A percentile compares a stretch with the other conserved stretches of the same genome.
These are phyloP conservation scores for Polyommatus iphigenia DNA, from an alignment of 2,888 invertebrate species.

Conservation along the genomic window DNA sequence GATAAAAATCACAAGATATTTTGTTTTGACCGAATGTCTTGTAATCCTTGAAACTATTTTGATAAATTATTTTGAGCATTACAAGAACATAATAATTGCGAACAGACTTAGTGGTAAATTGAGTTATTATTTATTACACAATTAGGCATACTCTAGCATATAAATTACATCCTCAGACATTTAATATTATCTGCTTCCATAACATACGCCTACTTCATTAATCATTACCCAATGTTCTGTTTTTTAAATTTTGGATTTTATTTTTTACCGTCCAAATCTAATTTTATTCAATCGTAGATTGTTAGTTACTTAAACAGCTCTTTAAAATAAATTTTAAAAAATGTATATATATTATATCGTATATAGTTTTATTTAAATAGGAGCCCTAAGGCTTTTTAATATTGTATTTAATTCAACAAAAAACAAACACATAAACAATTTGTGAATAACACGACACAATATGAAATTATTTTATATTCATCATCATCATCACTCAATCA, in stretches of 20 bases:
- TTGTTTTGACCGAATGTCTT: neutral
- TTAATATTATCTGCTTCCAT: neutral
- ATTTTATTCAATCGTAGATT: no score
- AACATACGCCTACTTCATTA: neutral
- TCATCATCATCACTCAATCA: conserved; percentile 28
- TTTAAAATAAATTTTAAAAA: no score
- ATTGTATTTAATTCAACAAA: no score
- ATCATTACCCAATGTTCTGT: neutral
- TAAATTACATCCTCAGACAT: neutral
- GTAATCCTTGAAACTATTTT: neutral
- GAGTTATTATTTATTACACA: conserved; percentile 4
- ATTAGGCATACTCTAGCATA: conserved; percentile 5
- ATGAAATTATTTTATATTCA: conserved; percentile 6
- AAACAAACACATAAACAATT: no score
- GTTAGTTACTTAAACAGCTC: no score
- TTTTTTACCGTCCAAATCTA: neutral
- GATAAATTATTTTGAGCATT: neutral
- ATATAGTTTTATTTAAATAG: no score
- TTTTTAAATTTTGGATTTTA: neutral
- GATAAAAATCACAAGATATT: neutral
- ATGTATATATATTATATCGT: no score
- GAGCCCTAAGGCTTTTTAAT: no score
- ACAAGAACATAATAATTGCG: neutral
- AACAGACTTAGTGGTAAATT: neutral
- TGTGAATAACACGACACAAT: no score